Base-by-base conservation (phyloP, 2,888 invertebrate genomes). In the Ditula angustiorana region DNA sequence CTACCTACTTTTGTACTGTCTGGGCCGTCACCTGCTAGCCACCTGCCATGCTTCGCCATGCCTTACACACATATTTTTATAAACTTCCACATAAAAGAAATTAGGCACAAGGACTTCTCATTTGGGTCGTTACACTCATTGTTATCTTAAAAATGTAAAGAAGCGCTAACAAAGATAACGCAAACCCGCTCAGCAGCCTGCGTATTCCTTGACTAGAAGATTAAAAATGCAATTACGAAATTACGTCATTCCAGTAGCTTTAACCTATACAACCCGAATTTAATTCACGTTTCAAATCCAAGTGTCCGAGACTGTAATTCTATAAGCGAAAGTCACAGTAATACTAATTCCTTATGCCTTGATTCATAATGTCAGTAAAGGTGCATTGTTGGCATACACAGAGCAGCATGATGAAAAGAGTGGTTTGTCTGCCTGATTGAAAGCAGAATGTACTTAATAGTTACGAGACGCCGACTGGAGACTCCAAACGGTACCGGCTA, bases 31-130 rank as follows among this genome's bases (percentile, higher is more conserved):
- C 68, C 66, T 69, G 71, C 70, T 68, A 58, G 56, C 68, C 80
- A 80, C 79, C 80, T 82, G 80, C 74, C 71, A 57, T 60, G 63
- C 66, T 52, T 58, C 62, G 79, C 74, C 71, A 60, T 62, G 62
- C 65, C 50, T 60, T 62, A 72, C 69, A 78, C 74, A 71, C 70
- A 73, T 70, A 77, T 77, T 71, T 69, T 74, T 68, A 71, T 70
- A 73, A 71, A 72, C 78, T 60, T 73, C 72, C 63, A 72, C 70
- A 71, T 77, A 71, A 69, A 68, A 67, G 69, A 77, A 79, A 87
- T 82, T 83, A 81, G 78, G 82, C 71, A 78, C 87, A 85, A 87
- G 87, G 87, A 75, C 79, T 74, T 63, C 8, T 19, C 70, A 86
- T 77, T 71, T 85, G 74, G 86, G 86, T 77, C 80, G 76, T 73